Evolutionary conservation across 2,888 invertebrate genomes (phyloP).

Genomic region (Charanyca ferruginea): DNA sequence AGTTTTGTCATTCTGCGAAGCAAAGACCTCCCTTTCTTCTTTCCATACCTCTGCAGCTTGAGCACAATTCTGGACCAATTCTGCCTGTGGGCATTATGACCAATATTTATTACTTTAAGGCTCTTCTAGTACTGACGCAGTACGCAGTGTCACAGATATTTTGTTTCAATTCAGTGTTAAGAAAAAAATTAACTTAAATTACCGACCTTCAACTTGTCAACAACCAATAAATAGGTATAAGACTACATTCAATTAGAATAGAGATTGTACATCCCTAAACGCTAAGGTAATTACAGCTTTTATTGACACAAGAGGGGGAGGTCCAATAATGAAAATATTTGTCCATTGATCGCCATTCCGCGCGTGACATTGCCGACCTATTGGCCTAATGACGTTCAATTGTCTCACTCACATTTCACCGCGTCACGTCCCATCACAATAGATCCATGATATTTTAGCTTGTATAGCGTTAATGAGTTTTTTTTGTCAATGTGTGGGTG

Average conservation of each 20-base stretch:
- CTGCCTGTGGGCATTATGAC: no score
- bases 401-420: conserved; percentile 66
- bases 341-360: conserved; percentile 70
- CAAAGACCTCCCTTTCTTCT: no score
- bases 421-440: conserved; percentile 61
- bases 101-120: no score
- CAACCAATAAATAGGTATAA: not conserved
- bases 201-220: not conserved
- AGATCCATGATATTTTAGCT: conserved; percentile 55
- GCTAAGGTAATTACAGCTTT: conserved; percentile 55
- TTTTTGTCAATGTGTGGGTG: conserved; percentile 46
- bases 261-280: conserved; percentile 46
- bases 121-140: no score
- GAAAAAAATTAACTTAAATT: not conserved
- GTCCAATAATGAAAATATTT: conserved; percentile 76
- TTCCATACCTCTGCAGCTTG: no score
- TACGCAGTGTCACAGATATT: no score
- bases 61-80: no score
- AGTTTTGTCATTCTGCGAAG: no score
- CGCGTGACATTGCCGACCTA: conserved; percentile 71
- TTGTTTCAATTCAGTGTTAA: no score
- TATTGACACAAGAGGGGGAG: conserved; percentile 61
- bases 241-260: conserved; percentile 40
- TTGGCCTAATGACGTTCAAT: conserved; percentile 73
- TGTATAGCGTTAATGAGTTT: conserved; percentile 61